Conservation (phyloP, 2,113 vertebrate species). For the Acanthochromis polyacanthus region DNA sequence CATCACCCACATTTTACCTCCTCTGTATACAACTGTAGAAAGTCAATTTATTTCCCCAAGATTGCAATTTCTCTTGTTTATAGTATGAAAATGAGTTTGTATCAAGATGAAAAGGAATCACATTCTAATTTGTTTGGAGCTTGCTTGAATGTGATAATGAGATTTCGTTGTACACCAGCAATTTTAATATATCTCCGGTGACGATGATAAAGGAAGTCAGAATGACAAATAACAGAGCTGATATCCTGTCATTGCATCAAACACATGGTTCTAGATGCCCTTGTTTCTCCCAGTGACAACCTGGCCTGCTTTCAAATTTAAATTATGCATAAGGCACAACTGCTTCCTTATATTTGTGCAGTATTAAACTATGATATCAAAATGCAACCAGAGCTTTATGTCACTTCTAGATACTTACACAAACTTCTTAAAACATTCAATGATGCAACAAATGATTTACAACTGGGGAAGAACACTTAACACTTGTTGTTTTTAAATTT, state of each 20-base stretch:
- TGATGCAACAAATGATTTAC: too few species aligned
- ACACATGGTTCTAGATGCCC: not conserved
- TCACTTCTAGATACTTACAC: not conserved
- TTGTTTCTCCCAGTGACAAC: conserved; percentile 44
- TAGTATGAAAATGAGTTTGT: conserved; percentile 73
- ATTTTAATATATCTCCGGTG: conserved; percentile 62
- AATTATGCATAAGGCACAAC: conserved; percentile 21
- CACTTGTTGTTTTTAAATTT: too few species aligned
- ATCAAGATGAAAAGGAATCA: conserved; percentile 69
- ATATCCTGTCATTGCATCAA: conserved; percentile 29
- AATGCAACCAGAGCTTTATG: not conserved
- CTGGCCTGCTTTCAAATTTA: conserved; percentile 9
- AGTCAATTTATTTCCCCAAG: conserved; percentile 74
- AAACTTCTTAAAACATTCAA: not conserved
- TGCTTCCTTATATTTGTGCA: not conserved
- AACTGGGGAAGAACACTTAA: too few species aligned
- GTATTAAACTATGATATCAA: conserved; percentile 4
- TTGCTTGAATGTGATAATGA: conserved; percentile 73
- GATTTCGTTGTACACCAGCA: conserved; percentile 64
- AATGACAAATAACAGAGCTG: conserved; percentile 35
- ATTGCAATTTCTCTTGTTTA: conserved; percentile 78
- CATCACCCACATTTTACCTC: conserved; percentile 60
- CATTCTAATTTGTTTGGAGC: conserved; percentile 70
- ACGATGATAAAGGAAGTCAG: conserved; percentile 39
- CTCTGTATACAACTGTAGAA: conserved; percentile 48